Evolutionary conservation across 2,888 invertebrate species (phyloP), one percentile per base, ranked within the genome.

Genomic region (Liopterus haemorrhoidalis): DNA sequence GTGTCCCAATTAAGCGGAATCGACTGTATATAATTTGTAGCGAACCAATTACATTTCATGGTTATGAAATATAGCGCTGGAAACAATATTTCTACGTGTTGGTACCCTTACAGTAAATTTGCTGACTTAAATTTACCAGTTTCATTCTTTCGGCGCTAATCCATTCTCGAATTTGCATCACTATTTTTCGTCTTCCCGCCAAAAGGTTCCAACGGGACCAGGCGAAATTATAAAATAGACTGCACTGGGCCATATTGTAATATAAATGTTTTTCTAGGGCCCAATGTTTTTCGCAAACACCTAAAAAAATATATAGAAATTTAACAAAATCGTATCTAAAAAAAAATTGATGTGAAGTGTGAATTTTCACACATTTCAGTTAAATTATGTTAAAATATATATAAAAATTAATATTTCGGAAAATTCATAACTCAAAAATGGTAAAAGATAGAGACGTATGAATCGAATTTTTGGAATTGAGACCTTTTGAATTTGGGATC

Each of bases 201-300:
- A 69, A 55, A 0, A 72, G 65, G 54, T 84, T 84, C 82, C 82
- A 83, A 39, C 81, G 71, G 48, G 56, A 67, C 85, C 88, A 91
- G 18, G 85, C 78, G 57, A 89, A 90, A 62, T 83, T 83, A 60
- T 84, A 85, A 8, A 81, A 76, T 1, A 78, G 71, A 6, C 79
- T 77, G 9, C 86, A 64, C 24, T 81, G 74, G 0, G 88, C 85
- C 79, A 91, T 86, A 52, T 85, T 83, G 49, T 80, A 78, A 60
- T 86, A 87, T 30, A 82, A 71, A 66, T 89, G 88, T 49, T 78
- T 74, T 63, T 88, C 87, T 60, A 79, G 72, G 0, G 79, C 76
- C 69, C 78, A 81, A 55, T 87, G 82, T 64, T 85, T 82, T 53
- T 80, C 75, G 57, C 81, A 76, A 24, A 78, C 64, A 2, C 72